Base-by-base conservation (phyloP, 2,797 vertebrate species). In the Ibycter americanus region DNA sequence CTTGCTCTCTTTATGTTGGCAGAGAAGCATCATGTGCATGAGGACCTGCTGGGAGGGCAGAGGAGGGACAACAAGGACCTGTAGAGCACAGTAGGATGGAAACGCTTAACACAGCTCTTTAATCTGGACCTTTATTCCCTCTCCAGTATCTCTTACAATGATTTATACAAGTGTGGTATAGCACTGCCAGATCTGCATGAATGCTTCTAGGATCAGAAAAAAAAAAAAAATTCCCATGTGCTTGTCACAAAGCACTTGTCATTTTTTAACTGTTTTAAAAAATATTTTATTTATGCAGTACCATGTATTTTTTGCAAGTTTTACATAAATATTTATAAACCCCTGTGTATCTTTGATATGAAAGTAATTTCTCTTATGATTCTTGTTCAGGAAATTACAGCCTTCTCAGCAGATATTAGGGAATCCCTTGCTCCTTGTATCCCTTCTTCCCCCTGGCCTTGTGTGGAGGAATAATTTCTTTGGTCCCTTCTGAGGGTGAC, bases 21-120 rank as follows among this genome's bases (percentile, higher is more conserved):
- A 21, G 61, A 68, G 61, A 13, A 61, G 22, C 23, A 18, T 0
- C 1, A 0, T 11, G 52, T 18, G 29, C 0, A 3, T 22, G 31
- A 49, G 66, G 59, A 68, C 54, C 58, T 76, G 72, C 88, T 89
- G 95, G 59, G 76, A 86, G 71, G 47, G 36, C 71, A 52, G 46
- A 25, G 18, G 23, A 29, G 59, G 71, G 29, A 15, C 68, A 26
- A 56, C 5, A 25, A 29, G 31, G 32, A 14, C 40, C 26, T 1
- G 4, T 6, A 58, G 65, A 9, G 42, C 83, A 6, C 20, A 9
- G 47, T 2, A 15, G 56, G 67, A 79, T 73, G 58, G 77, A 67
- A 58, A 55, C 4, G 16, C 63, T 58, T 18, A 19, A 10, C 63
- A 15, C 19, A 49, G 59, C 42, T 76, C 63, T 44, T 77, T 51